A percentile compares a stretch with the other conserved stretches of the same genome.
Evolutionary conservation across 2,113 vertebrate genomes (phyloP).

Genomic region (Silurus meridionalis): DNA sequence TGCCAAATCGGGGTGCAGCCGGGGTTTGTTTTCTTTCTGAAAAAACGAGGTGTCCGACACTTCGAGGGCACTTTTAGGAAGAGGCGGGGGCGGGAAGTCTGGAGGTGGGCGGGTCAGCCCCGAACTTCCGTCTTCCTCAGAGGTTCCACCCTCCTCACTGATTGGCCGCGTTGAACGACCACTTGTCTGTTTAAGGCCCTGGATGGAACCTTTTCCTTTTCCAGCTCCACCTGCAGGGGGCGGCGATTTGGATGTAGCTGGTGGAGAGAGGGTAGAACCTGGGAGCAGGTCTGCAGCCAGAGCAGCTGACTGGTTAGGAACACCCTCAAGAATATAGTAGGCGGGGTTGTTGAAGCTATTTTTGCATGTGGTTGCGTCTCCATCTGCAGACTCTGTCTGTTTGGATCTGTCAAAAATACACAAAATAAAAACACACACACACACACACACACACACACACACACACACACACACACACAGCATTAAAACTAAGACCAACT

Average conservation of each 20-base stretch:
- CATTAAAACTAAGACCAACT: neutral
- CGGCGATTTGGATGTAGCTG: slow-evolving; percentile 63
- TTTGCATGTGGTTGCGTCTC: slow-evolving; percentile 74
- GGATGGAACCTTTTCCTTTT: slow-evolving; percentile 70
- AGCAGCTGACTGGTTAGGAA: slow-evolving; percentile 84
- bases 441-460: neutral
- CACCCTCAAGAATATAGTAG: slow-evolving; percentile 94
- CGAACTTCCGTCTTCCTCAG: slow-evolving; percentile 77
- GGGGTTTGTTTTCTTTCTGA: slow-evolving; percentile 64
- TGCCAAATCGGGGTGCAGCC: slow-evolving; percentile 69
- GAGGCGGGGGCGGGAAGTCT: slow-evolving; percentile 83
- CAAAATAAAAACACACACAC: neutral
- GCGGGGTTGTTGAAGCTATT: slow-evolving; percentile 98
- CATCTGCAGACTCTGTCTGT: slow-evolving; percentile 72
- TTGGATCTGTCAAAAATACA: slow-evolving; percentile 71
- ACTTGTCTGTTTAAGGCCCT: slow-evolving; percentile 61
- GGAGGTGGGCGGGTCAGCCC: slow-evolving; percentile 79
- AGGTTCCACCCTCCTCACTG: slow-evolving; percentile 80
- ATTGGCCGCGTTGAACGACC: slow-evolving; percentile 63
- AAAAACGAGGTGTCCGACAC: slow-evolving; percentile 67
- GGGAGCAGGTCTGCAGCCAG: slow-evolving; percentile 71
- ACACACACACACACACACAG: neutral
- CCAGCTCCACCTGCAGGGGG: slow-evolving; percentile 48
- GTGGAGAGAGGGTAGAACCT: slow-evolving; percentile 57
- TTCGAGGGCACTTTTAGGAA: slow-evolving; percentile 80